Evolutionary conservation across 2,113 vertebrate species (phyloP), one percentile per base, ranked within the genome.

Genomic region (Hippocampus zosterae): DNA sequence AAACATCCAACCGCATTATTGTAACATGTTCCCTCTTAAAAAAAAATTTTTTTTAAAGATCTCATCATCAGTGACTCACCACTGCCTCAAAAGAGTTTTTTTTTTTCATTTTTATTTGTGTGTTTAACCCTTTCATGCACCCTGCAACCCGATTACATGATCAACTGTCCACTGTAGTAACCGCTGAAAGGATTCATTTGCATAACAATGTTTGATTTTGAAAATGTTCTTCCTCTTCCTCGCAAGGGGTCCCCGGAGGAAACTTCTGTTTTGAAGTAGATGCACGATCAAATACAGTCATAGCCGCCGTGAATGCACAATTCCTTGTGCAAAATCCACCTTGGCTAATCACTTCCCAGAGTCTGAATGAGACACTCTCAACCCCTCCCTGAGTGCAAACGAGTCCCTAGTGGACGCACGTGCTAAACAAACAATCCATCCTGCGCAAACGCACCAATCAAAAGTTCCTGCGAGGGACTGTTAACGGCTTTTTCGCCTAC

Each of bases 401-500:
- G 84, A 67, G 72, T 75, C 71, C 70, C 67, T 53, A 40, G 86
- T 81, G 74, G 69, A 75, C 48, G 73, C 61, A 52, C 53, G 55
- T 64, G 77, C 77, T 68, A 53, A 61, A 41, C 74, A 84, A 78
- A 85, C 77, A 85, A 73, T 74, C 8, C 76, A 62, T 77, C 66
- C 60, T 80, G 66, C 18, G 57, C 80, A 83, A 75, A 79, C 59
- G 40, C 72, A 74, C 73, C 48, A 27, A 70, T 67, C 50, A 64
- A 76, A 83, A 79, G 33, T 37, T 41, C 72, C 71, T 33, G 76
- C 81, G 16, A 66, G 33, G 78, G 78, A 70, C 60, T 40, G 84
- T 83, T 77, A 90, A 90, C 82, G 76, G 86, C 87, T 88, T 74
- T 65, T 70, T 80, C 84, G 71, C 80, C 5, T 33, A 50, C 72